phyloP scores from a whole-genome alignment of 1,140 invertebrate genomes.

The Drosophila nannoptera region DNA sequence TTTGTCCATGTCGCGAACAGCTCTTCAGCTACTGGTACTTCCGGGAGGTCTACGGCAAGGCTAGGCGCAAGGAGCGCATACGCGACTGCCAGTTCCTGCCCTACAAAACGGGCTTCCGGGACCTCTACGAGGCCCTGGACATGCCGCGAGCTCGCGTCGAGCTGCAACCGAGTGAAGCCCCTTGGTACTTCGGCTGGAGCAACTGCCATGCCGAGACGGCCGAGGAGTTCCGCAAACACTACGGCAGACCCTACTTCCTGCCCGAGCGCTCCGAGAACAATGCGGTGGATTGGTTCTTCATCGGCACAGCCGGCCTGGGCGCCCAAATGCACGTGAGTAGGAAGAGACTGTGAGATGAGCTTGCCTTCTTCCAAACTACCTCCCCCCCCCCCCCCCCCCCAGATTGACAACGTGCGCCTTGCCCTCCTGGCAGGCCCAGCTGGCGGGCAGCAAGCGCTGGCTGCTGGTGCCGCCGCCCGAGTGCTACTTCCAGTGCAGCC shows the following conservation, averaged over 20 bases:
- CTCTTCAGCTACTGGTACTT: slow-evolving; percentile 89
- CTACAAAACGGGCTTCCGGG: slow-evolving; percentile 88
- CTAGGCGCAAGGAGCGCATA: slow-evolving; percentile 80
- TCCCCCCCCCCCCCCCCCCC: neutral
- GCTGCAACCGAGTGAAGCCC: slow-evolving; percentile 81
- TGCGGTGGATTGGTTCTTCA: slow-evolving; percentile 96
- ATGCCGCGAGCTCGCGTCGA: slow-evolving; percentile 86
- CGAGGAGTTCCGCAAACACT: slow-evolving; percentile 87
- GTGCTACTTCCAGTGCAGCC: slow-evolving; percentile 88
- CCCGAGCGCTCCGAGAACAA: slow-evolving; percentile 90
- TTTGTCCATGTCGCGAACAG: slow-evolving; percentile 48
- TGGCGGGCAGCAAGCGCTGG: slow-evolving; percentile 92
- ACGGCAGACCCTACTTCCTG: slow-evolving; percentile 92
- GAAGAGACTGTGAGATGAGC: neutral
- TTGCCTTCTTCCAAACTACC: neutral
- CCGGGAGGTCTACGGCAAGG: slow-evolving; percentile 85
- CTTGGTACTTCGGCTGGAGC: slow-evolving; percentile 97
- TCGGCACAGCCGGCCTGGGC: slow-evolving; percentile 94
- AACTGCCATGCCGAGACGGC: slow-evolving; percentile 92
- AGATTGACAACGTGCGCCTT: slow-evolving; percentile 95
- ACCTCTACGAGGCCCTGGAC: slow-evolving; percentile 87
- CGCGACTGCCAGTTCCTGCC: slow-evolving; percentile 93
- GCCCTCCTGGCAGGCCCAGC: slow-evolving; percentile 97
- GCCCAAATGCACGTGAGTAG: slow-evolving; percentile 93
- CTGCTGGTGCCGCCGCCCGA: slow-evolving; percentile 92